Evolutionary conservation across 1,140 invertebrate genomes (phyloP), one percentile per base, ranked within the genome.

Genomic region (Triops cancriformis): DNA sequence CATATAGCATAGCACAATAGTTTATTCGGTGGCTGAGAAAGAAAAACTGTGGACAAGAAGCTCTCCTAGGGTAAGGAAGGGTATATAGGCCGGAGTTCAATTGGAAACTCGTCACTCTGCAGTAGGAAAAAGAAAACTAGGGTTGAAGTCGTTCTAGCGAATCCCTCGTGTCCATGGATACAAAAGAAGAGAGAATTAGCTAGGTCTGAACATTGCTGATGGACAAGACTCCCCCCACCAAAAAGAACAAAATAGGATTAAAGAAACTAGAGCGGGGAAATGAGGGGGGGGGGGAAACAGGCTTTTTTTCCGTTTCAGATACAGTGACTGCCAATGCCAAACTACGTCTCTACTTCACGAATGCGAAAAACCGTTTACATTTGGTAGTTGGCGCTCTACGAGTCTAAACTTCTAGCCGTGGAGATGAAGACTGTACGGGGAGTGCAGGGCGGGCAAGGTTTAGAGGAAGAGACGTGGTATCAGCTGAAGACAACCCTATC

Each of bases 401-500:
- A 64, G 23, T 64, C 51, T 64, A 64, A 64, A 64, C 51, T 64
- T 64, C 51, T 64, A 64, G 23, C 23, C 51, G 51, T 64, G 51
- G 51, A 64, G 51, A 64, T 18, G 51, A 64, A 64, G 51, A 23
- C 23, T 23, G 51, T n/a, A 37, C 6, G 14, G 51, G 51, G 51
- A 18, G 51, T 64, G 51, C 31, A 64, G 51, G 51, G 51, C 51
- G 51, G 51, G 51, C 14, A 23, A 64, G 9, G 10, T 37, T 7
- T 37, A 7, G 18, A 23, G 51, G 23, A 64, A 23, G 23, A 64
- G 23, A 64, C 18, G 51, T 12, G 23, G 51, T 64, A 64, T 64
- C 51, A 64, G 51, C 51, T 64, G 18, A 64, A 64, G 51, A 64
- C 51, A 64, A 64, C 51, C 14, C 51, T 64, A 64, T 64, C 51